Base-by-base conservation (phyloP, 2,113 vertebrate genomes). In the Pelvicachromis taeniatus region DNA sequence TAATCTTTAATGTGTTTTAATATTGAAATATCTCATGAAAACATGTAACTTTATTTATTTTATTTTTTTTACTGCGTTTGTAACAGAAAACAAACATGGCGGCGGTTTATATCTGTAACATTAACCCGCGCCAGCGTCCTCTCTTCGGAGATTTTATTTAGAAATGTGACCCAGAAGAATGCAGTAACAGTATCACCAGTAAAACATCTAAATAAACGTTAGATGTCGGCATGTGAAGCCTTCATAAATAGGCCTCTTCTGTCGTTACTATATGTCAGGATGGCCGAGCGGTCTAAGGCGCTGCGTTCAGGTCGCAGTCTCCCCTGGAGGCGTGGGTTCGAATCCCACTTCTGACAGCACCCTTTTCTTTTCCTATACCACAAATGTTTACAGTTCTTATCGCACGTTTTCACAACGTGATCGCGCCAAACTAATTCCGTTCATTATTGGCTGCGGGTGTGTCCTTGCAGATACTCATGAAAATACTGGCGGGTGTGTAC, bases 291-390 rank as follows among this genome's bases (percentile, higher is more conserved):
- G 93, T 95, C 94, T 94, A 94, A 94, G 93, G 94, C 93, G 94
- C 92, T 95, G 91, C 93, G 94, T 95, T 95, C 95, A 95, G 95
- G 95, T 95, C 94, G 94, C 91, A 95, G 94, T 95, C 95, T 95
- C 93, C 94, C 6, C 93, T 95, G 94, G 93, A 96, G 94, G 95
- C 93, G 94, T 94, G 94, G 94, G 94, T 96, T 95, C 93, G 91
- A 95, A 93, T 95, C 94, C 94, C 94, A 94, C 94, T 95, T 95
- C 95, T 95, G 95, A 95, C 94, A 95, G 0, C 0, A 4, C 4
- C 4, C 3, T 48, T 48, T 48, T 38, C 11, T 7, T 7, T 16
- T 5, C 4, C 35, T 4, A 3, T 12, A n/a, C n/a, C 35, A 68
- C 35, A 23, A 23, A 14, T 68, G 19, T 21, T 63, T 13, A 38